Evolutionary conservation across 2,888 invertebrate genomes (phyloP), one percentile per base, ranked within the genome.

Genomic region (Ophonus ardosiacus): DNA sequence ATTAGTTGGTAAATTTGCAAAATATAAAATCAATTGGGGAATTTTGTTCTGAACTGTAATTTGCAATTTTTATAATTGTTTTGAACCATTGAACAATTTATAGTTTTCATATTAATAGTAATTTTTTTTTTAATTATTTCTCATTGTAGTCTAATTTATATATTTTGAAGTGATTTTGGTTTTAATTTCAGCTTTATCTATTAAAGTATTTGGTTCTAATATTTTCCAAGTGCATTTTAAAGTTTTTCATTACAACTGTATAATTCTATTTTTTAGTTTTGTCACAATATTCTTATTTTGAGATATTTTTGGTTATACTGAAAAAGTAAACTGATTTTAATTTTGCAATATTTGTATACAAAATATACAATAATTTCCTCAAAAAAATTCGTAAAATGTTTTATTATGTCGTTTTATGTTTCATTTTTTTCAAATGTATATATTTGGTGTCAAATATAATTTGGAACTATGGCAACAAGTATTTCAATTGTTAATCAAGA

Each of bases 251-350:
- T 24, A 4, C 0, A 31, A 4, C 6, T 31, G 31, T 6, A 31
- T 31, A 0, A 31, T 4, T 31, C 31, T 31, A 31, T 31, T 5
- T 4, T 31, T 31, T 31, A 31, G 6, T 31, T 31, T 0, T 31
- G 31, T 31, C 24, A 24, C 24, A 24, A 24, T 24, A 24, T 31
- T 31, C 31, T 5, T 31, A 31, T 4, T 31, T 31, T 31, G 31
- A 4, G 31, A 31, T 31, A 31, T 31, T 31, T 31, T 31, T 31
- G 31, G 31, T 59, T 59, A 15, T 59, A 4, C 15, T 17, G 0
- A 59, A 59, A n/a, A 17, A 15, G 59, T 63, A 38, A 71, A 71
- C 40, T 71, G 68, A 71, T 71, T 71, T 71, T 17, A 71, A 71
- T 71, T 71, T 71, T 71, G 68, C 68, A 63, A 63, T 24, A 24